Evolutionary conservation across 2,888 invertebrate genomes (phyloP), one percentile per base, ranked within the genome.

Genomic region (Drosophila peninsularis): DNA sequence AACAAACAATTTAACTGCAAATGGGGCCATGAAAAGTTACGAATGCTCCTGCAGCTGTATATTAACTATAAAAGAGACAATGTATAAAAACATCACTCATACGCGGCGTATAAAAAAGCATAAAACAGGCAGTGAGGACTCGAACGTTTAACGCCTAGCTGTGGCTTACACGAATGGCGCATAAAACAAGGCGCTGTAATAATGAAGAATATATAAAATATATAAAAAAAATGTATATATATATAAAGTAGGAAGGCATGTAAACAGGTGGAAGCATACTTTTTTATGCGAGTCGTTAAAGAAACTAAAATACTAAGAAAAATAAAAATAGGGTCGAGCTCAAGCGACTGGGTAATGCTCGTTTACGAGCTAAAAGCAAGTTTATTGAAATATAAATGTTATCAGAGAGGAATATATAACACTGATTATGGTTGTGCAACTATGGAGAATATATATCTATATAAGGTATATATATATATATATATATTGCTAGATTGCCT

Each of bases 301-400:
- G 52, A 68, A 78, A 78, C 81, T 82, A 71, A 75, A 47, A 68
- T 76, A 78, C 76, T 82, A 68, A 71, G 14, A 30, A 30, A 30
- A 17, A 17, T 1, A 47, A 0, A 47, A 3, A 47, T 19, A 19
- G 11, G 30, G 1, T 30, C 6, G 45, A 11, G 47, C 4, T 6
- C 7, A 13, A 19, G 1, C 17, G 47, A 47, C 47, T 47, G 30
- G 4, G 17, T 7, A 4, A 32, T 47, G 19, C 30, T 47, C 17
- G 30, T 7, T 13, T 0, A 24, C 19, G 19, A 11, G 1, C 19
- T 0, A 41, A 19, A 0, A 17, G 10, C 3, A 17, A 37, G n/a
- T 37, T 4, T 7, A n/a, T 7, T 7, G 7, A 30, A 30, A 39
- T 39, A 4, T 3, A 4, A 39, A 17, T 10, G 17, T n/a, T 17